Conservation (phyloP, 1,140 invertebrate genomes). For the Hirudo medicinalis region DNA sequence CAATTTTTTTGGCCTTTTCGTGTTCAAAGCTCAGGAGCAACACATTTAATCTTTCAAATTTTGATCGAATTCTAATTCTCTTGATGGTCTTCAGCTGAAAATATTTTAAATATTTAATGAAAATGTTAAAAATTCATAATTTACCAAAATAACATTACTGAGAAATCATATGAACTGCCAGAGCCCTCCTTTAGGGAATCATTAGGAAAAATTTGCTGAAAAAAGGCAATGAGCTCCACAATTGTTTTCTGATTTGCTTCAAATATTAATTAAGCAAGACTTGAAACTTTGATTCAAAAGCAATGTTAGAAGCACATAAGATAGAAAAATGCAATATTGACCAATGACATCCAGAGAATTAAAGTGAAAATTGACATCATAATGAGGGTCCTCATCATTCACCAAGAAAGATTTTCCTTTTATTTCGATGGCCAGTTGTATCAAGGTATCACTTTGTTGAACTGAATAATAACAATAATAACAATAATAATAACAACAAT, state of each 20-base stretch:
- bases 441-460: background rate
- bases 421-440: slow-evolving; percentile 2
- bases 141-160: too few relatives aligned
- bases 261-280: too few relatives aligned
- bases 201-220: slow-evolving; percentile 54
- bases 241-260: slow-evolving; percentile 85
- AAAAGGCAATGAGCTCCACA: slow-evolving; percentile 75
- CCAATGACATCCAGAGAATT: slow-evolving; percentile 86
- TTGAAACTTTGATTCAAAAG: background rate
- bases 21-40: slow-evolving; percentile 2
- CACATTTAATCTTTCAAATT: background rate
- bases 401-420: background rate
- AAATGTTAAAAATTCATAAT: too few relatives aligned
- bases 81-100: background rate
- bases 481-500: too few relatives aligned
- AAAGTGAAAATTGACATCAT: slow-evolving; percentile 72
- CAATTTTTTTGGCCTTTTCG: background rate
- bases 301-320: background rate
- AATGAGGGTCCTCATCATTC: slow-evolving; percentile 48
- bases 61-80: slow-evolving; percentile 1
- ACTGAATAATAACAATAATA: too few relatives aligned
- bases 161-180: too few relatives aligned
- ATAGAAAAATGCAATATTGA: slow-evolving; percentile 37
- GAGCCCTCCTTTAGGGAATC: slow-evolving; percentile 17
- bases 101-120: too few relatives aligned